A percentile compares a stretch with the other conserved stretches of the same genome.
Evolutionary conservation across 2,888 invertebrate genomes (phyloP).

Genomic region (Hydraecia micacea): DNA sequence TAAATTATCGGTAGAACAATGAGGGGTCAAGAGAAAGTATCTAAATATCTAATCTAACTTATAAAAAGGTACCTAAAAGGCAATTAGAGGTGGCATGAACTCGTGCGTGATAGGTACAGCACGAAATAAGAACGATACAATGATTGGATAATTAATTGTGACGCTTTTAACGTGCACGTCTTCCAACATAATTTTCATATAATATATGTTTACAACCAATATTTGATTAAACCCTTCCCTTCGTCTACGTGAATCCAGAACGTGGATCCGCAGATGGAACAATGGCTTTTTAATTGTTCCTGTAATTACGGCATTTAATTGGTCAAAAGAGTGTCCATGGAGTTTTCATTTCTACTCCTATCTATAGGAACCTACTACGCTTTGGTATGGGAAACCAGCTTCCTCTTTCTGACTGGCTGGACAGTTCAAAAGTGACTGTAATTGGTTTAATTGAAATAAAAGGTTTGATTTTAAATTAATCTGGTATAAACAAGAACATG

Average conservation of each 20-base stretch:
- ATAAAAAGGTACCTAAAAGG: constrained; percentile 22
- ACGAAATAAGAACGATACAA: neutral
- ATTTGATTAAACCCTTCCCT: neutral
- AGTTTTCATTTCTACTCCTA: neutral
- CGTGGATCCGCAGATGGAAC: too few species aligned
- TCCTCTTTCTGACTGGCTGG: neutral
- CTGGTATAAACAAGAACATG: too few species aligned
- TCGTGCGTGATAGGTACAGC: constrained; percentile 6
- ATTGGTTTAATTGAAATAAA: neutral
- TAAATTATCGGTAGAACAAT: constrained; percentile 58
- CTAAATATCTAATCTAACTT: constrained; percentile 40
- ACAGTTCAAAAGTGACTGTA: neutral
- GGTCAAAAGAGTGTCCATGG: neutral
- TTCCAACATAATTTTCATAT: neutral
- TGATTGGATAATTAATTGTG: neutral
- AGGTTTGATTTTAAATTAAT: neutral
- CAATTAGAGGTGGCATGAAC: neutral
- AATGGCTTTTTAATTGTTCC: too few species aligned
- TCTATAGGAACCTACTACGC: neutral
- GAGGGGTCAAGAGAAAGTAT: constrained; percentile 27
- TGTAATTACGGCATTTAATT: too few species aligned
- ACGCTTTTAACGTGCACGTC: neutral
- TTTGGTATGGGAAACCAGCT: neutral
- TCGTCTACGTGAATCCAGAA: too few species aligned
- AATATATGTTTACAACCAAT: neutral